These are phyloP conservation scores for Bovichtus variegatus DNA, from an alignment of 2,797 vertebrate genomes.

Conservation along the genomic window DNA sequence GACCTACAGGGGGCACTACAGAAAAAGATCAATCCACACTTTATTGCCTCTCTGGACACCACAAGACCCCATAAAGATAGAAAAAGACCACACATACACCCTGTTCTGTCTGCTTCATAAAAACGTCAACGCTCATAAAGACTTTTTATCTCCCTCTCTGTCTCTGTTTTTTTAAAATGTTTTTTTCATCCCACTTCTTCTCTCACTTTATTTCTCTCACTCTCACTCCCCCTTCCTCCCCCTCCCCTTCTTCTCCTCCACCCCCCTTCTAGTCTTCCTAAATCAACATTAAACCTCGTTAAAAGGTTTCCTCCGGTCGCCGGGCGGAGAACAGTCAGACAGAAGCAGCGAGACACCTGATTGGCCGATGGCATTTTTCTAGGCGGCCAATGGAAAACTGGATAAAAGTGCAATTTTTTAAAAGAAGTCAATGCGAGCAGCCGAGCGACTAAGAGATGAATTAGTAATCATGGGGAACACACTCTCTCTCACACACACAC, in stretches of 20 bases:
- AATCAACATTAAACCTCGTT: slow-evolving; percentile 51
- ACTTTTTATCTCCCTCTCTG: slow-evolving; percentile 29
- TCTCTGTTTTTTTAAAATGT: slow-evolving; percentile 4
- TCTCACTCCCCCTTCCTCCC: neutral
- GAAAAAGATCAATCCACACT: neutral
- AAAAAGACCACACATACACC: slow-evolving; percentile 13
- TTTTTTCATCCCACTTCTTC: neutral
- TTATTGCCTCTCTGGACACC: neutral
- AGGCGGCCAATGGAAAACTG: slow-evolving; percentile 27
- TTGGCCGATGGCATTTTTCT: slow-evolving; percentile 33
- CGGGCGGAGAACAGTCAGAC: slow-evolving; percentile 21
- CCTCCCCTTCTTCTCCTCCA: no score
- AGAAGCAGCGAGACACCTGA: neutral
- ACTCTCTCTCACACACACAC: slow-evolving; percentile 22
- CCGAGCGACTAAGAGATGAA: slow-evolving; percentile 24
- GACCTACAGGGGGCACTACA: neutral
- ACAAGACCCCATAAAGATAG: slow-evolving; percentile 10
- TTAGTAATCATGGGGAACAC: slow-evolving; percentile 24
- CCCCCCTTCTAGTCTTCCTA: neutral
- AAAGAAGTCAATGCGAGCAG: slow-evolving; percentile 6
- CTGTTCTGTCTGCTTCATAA: slow-evolving; percentile 29
- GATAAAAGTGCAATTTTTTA: slow-evolving; percentile 34
- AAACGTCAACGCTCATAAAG: slow-evolving; percentile 34
- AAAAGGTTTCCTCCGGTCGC: slow-evolving; percentile 39
- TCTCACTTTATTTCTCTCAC: neutral